Base-by-base conservation (phyloP, 2,113 vertebrate species). In the Apistogramma diplotaenia region DNA sequence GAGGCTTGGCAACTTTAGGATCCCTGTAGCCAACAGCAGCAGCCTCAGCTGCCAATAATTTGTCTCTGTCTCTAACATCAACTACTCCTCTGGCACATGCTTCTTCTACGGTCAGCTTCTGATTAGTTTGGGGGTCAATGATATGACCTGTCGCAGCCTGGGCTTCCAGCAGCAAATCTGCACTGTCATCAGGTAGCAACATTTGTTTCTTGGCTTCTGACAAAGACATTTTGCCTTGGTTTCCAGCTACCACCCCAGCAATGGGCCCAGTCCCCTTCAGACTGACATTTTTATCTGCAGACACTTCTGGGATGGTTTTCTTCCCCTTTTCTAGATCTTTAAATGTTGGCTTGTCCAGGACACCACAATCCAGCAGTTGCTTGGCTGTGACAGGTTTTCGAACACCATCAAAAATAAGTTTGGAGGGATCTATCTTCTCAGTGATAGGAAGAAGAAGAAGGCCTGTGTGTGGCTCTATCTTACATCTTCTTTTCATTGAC, bases 131-230 rank as follows among this genome's bases (percentile, higher is more conserved):
- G 1, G 97, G 96, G 78, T 99, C 97, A 84, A 98, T 97, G 57
- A 99, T 95, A 1, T 97, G 96, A 18, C 98, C 98, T 3, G 98
- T 99, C 43, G 98, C 97, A 78, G 97, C 97, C 87, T 99, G 98
- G 16, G 97, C 97, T 89, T 99, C 97, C 16, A 99, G 89, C 7
- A 99, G 95, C 89, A 96, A 94, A 81, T 97, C 92, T 10, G 96
- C 96, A 1, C 94, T 95, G 59, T 98, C 95, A 12, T 94, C 91
- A 19, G 95, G 87, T 71, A 99, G 83, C 2, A 99, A 81, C 37
- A 96, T 95, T 85, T 96, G 95, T 54, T 96, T 95, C 86, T 97
- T 98, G 78, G 97, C 98, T 83, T 99, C 97, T 5, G 96, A 94
- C 21, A 99, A 91, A 0, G 97, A 96, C 85, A 98, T 96, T 82